Base-by-base conservation (phyloP, 2,888 invertebrate genomes). In the Diabrotica balteata region DNA sequence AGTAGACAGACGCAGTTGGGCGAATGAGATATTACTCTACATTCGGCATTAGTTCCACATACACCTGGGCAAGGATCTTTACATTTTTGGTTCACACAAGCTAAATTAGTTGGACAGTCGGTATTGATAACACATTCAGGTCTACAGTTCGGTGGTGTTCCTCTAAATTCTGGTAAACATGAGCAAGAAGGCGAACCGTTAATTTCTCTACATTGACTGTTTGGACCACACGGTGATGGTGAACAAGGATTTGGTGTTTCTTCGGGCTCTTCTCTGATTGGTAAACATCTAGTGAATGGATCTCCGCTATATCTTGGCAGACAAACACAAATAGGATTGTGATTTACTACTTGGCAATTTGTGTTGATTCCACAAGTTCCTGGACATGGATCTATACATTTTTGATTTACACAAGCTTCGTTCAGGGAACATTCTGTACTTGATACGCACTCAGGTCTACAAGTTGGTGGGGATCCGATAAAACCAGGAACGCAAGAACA, bases 81-180 rank as follows among this genome's bases (percentile, higher is more conserved):
- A 80, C 93, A 93, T 83, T 90, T 91, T 77, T 90, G 89, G 79
- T 91, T 90, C 22, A 91, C 89, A 80, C 94, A 93, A 42, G 92
- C 90, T 78, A 88, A 88, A 78, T 90, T 87, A 58, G 87, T 86
- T 5, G 89, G 82, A 80, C 93, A 93, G 78, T 93, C 92, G 8
- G 90, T 88, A 78, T 89, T 93, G 72, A 90, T 88, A 22, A 91
- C 86, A 81, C 93, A 93, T 84, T 94, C 93, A 0, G 94, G 93
- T 71, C 88, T 87, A 80, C 94, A 94, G 68, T 88, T 88, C 10
- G 90, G 91, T 55, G 95, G 92, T 11, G 87, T 85, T 49, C 94
- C 94, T 68, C 90, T 87, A 80, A 90, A 92, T 71, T 89, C 89
- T 51, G 89, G 87, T 69, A 90, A 85, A 80, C 94, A 94, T n/a